Evolutionary conservation across 2,797 vertebrate species (phyloP).

Genomic region (Ptychobarbus kaznakovi): DNA sequence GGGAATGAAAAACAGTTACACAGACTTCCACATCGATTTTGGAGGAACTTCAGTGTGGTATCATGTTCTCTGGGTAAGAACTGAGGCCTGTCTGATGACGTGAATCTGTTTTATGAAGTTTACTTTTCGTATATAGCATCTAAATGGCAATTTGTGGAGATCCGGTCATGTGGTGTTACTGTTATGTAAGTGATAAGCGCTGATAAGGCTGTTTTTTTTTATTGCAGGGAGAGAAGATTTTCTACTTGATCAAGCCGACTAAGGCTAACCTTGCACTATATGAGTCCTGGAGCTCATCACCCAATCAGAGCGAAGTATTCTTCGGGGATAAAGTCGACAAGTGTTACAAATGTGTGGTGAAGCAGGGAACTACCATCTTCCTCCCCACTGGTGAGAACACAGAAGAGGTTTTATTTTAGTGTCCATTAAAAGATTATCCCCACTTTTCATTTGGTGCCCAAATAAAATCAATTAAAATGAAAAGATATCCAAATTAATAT

Average conservation of each 20-base stretch:
- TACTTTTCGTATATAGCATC: background rate
- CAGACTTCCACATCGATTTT: slow-evolving; percentile 99
- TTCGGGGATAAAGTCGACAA: slow-evolving; percentile 97
- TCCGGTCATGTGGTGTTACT: background rate
- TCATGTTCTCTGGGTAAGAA: slow-evolving; percentile 97
- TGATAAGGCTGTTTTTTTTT: background rate
- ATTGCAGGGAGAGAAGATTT: slow-evolving; percentile 94
- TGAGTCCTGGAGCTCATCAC: slow-evolving; percentile 98
- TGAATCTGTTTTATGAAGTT: background rate
- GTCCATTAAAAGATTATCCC: background rate
- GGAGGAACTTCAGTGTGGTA: slow-evolving; percentile 99
- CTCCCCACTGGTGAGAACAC: slow-evolving; percentile 91
- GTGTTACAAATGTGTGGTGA: slow-evolving; percentile 96
- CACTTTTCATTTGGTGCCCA: background rate
- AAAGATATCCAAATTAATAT: background rate
- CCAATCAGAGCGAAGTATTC: slow-evolving; percentile 98
- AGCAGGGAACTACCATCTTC: slow-evolving; percentile 96
- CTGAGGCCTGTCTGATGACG: background rate
- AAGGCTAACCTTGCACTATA: slow-evolving; percentile 95
- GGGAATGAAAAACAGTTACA: slow-evolving; percentile 98
- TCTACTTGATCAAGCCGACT: slow-evolving; percentile 97
- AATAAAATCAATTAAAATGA: background rate
- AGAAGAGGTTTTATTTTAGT: background rate
- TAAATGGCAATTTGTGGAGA: background rate
- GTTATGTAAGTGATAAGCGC: background rate